Conservation (phyloP, 1,140 invertebrate genomes). For the Mactra quadrangularis region DNA sequence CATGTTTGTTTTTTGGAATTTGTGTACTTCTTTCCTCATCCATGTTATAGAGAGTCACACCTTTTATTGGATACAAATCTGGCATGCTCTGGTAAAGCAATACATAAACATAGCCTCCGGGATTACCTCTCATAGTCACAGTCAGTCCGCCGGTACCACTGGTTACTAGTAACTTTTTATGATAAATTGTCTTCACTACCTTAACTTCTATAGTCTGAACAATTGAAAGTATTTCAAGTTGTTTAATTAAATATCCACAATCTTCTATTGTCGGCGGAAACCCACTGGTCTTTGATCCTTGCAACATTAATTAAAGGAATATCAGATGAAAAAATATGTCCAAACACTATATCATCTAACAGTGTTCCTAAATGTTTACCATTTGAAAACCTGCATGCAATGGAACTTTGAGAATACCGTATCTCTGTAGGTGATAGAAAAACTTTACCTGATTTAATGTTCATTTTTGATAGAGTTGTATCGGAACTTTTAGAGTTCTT, state of each 20-base stretch:
- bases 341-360: slow-evolving; percentile 22
- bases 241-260: slow-evolving; percentile 34
- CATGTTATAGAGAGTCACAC: too few species aligned
- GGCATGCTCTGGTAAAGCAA: neutral
- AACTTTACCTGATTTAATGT: neutral
- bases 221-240: slow-evolving; percentile 15
- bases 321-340: slow-evolving; percentile 12
- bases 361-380: neutral
- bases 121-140: slow-evolving; percentile 14
- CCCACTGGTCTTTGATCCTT: neutral
- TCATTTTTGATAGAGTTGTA: neutral
- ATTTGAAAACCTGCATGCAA: neutral
- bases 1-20: too few species aligned
- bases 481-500: neutral
- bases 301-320: slow-evolving; percentile 13
- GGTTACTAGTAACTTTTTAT: neutral
- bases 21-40: too few species aligned
- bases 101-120: neutral
- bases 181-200: slow-evolving; percentile 2
- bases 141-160: neutral
- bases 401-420: slow-evolving; percentile 18
- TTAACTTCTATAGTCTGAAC: slow-evolving; percentile 3
- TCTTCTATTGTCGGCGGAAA: slow-evolving; percentile 18
- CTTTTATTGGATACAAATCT: too few species aligned
- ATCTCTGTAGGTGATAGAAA: slow-evolving; percentile 15